These are phyloP conservation scores for Colossoma macropomum DNA, from an alignment of 2,113 vertebrate genomes.

Conservation along the genomic window DNA sequence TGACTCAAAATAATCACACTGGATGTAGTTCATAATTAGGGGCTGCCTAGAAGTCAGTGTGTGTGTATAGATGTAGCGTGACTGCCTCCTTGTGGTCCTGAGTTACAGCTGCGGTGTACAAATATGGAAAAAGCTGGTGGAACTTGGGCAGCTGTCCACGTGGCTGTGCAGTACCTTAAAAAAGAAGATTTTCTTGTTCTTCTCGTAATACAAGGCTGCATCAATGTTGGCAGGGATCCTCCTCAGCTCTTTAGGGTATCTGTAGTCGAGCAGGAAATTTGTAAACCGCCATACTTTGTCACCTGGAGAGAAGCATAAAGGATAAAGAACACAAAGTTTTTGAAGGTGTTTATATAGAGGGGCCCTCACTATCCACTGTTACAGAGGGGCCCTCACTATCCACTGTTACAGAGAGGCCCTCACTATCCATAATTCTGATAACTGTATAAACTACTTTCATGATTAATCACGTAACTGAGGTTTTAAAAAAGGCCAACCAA, in stretches of 20 bases:
- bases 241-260: constrained; percentile 84
- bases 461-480: no score
- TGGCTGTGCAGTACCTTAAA: constrained; percentile 81
- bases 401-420: no score
- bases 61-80: not conserved
- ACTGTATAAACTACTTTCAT: no score
- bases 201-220: constrained; percentile 84
- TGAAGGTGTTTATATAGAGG: not conserved
- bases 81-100: constrained; percentile 17
- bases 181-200: constrained; percentile 86
- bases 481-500: no score
- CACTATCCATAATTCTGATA: no score
- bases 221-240: constrained; percentile 80
- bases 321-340: not conserved
- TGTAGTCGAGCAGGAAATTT: constrained; percentile 78
- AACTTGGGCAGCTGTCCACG: no score
- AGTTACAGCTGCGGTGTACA: not conserved
- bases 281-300: constrained; percentile 84
- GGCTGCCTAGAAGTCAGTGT: not conserved
- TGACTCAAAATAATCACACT: not conserved
- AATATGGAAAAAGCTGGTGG: not conserved
- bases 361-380: no score
- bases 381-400: no score
- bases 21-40: not conserved
- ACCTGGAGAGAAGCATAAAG: constrained; percentile 65